These are phyloP conservation scores for Zoanthus solanderi DNA, from an alignment of 92 coral and sea anemone species.

Conservation along the genomic window DNA sequence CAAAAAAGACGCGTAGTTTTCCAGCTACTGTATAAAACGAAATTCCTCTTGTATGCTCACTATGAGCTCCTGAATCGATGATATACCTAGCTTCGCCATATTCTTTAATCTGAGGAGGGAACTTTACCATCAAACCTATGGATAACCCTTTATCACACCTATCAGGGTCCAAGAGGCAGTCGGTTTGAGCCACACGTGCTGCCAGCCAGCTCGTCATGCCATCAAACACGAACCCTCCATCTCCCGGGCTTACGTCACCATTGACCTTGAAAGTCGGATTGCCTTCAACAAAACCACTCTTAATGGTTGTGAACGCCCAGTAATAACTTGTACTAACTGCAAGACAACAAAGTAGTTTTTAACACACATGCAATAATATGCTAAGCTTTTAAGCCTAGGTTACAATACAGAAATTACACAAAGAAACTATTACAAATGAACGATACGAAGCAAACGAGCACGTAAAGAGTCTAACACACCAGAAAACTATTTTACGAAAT, in stretches of 20 bases:
- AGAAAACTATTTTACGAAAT: too few relatives aligned
- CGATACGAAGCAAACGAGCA: background rate
- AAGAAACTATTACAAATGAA: too few relatives aligned
- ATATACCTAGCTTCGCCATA: constrained; percentile 80
- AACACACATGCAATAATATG: background rate
- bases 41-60: constrained; percentile 84
- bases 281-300: constrained; percentile 80
- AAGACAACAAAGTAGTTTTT: background rate
- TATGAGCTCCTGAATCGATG: constrained; percentile 92
- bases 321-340: constrained; percentile 79
- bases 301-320: constrained; percentile 71
- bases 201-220: constrained; percentile 84
- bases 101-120: constrained; percentile 50
- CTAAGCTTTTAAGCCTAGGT: background rate
- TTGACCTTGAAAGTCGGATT: constrained; percentile 82
- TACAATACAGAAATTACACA: too few relatives aligned
- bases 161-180: constrained; percentile 82
- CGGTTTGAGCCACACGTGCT: constrained; percentile 67
- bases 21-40: constrained; percentile 76
- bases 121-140: constrained; percentile 74
- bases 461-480: background rate
- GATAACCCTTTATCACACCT: constrained; percentile 84
- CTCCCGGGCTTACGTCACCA: constrained; percentile 67
- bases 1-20: constrained; percentile 73
- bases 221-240: constrained; percentile 82